Evolutionary conservation across 2,888 invertebrate species (phyloP).

Genomic region (Oegoconia quadripuncta): DNA sequence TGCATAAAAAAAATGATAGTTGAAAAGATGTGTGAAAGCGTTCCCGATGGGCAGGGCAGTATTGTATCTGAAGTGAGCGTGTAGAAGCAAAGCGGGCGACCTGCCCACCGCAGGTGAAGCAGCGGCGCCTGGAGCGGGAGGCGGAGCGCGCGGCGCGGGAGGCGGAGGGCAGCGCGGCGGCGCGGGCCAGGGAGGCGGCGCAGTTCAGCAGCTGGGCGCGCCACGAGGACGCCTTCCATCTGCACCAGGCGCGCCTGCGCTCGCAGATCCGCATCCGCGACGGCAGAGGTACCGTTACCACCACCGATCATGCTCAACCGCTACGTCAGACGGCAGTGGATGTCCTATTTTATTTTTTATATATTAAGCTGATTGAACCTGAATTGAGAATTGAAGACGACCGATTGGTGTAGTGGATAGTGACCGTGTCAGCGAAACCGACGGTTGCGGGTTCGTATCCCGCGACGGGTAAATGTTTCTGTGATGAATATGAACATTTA

Average conservation of each 20-base stretch:
- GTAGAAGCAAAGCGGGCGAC: background rate
- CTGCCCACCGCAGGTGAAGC: constrained; percentile 84
- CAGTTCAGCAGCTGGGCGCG: constrained; percentile 96
- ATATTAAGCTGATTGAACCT: no score
- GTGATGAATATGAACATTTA: no score
- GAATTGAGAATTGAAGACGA: no score
- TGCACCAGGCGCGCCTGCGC: constrained; percentile 96
- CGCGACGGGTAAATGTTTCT: no score
- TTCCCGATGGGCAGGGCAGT: background rate
- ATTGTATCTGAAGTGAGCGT: background rate
- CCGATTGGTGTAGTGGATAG: no score
- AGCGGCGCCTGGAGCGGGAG: constrained; percentile 92
- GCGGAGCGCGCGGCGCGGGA: constrained; percentile 90
- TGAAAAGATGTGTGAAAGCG: no score
- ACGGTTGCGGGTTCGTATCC: no score
- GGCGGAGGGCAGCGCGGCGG: constrained; percentile 85
- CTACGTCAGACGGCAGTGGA: no score
- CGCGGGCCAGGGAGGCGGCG: constrained; percentile 92
- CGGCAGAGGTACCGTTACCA: constrained; percentile 83
- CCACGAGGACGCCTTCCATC: constrained; percentile 98
- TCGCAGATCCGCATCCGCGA: constrained; percentile 98
- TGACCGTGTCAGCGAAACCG: no score
- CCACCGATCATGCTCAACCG: no score
- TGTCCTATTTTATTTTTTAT: no score
- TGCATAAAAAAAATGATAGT: no score